A percentile compares a stretch with the other conserved stretches of the same genome.
Evolutionary conservation across 1,140 invertebrate species (phyloP).

Genomic region (Hormaphis cornu): DNA sequence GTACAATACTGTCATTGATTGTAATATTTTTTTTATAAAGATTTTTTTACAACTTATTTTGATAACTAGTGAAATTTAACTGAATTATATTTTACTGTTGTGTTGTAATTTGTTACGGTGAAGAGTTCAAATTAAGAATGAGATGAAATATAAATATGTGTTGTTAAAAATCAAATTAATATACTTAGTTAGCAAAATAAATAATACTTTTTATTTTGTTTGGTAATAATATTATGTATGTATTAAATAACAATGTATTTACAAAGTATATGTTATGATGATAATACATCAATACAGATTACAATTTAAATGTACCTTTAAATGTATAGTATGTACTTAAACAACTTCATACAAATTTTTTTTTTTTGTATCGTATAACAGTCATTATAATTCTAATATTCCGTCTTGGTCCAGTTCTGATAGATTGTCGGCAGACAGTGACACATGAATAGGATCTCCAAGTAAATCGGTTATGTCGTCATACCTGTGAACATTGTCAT

Average conservation of each 20-base stretch:
- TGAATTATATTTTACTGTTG: no score
- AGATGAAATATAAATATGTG: no score
- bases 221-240: background rate
- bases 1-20: no score
- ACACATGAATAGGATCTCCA: slow-evolving; percentile 35
- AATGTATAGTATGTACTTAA: no score
- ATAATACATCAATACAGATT: background rate
- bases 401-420: slow-evolving; percentile 36
- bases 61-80: no score
- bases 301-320: no score
- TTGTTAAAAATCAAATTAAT: background rate
- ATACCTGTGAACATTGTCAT: slow-evolving; percentile 27
- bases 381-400: slow-evolving; percentile 35
- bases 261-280: background rate
- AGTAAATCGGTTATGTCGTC: slow-evolving; percentile 36
- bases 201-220: background rate
- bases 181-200: background rate
- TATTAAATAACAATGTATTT: background rate
- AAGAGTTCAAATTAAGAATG: no score
- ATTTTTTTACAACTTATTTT: no score
- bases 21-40: no score
- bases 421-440: slow-evolving; percentile 33
- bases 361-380: slow-evolving; percentile 8
- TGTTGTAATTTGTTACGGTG: no score
- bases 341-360: no score